Percentiles rank a stretch among this genome's conserved stretches.
phyloP scores from a whole-genome alignment of 2,113 vertebrate species.

The Lonchura striata region DNA sequence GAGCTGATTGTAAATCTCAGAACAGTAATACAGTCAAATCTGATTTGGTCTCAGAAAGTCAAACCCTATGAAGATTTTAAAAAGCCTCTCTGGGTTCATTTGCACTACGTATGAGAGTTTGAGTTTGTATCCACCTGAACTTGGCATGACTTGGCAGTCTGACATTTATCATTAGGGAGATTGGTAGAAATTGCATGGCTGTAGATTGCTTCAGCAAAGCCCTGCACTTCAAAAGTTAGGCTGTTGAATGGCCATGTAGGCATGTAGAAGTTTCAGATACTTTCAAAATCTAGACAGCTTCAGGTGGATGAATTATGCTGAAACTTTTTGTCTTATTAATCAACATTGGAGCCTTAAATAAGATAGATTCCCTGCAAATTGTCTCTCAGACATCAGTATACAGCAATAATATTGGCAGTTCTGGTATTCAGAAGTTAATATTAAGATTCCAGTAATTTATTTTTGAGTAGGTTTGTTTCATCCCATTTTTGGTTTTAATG shows the following conservation, averaged over 20 bases:
- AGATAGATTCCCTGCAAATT: not conserved
- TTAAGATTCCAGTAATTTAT: not conserved
- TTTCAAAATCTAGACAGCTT: not conserved
- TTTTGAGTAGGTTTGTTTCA: not conserved
- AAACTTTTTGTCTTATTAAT: not conserved
- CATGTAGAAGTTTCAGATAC: not conserved
- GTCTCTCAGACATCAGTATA: not conserved
- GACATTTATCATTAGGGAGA: not conserved
- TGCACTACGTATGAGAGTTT: not conserved
- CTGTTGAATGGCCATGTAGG: not conserved
- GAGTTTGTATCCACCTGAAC: not conserved
- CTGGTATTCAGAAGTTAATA: not conserved
- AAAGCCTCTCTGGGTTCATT: not conserved
- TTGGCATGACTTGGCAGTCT: not conserved
- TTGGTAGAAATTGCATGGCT: not conserved
- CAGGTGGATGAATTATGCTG: not conserved
- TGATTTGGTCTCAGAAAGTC: not conserved
- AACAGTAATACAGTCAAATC: not conserved
- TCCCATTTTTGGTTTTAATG: not conserved
- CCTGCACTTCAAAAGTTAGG: not conserved
- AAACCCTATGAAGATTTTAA: not conserved
- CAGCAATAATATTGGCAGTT: not conserved
- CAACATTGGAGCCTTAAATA: not conserved
- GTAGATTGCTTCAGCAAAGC: not conserved
- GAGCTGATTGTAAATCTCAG: not conserved